A percentile compares a stretch with the other conserved stretches of the same genome.
Evolutionary conservation across 2,113 vertebrate genomes (phyloP).

Genomic region (Cranoglanis bouderius): DNA sequence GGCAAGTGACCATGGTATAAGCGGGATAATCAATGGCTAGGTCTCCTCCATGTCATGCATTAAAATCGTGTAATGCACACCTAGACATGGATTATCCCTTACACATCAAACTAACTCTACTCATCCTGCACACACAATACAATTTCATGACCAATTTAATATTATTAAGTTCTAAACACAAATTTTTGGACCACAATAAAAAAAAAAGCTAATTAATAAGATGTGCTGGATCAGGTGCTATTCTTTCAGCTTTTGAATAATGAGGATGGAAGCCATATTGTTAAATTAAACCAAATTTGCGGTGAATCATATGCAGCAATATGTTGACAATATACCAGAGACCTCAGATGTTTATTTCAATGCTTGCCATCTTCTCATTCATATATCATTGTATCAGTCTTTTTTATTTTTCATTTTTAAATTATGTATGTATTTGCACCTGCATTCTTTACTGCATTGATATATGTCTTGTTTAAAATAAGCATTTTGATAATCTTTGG

Average conservation of each 20-base stretch:
- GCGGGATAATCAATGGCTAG: no score
- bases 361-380: background rate
- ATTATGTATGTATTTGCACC: background rate
- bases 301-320: background rate
- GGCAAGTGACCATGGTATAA: no score
- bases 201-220: background rate
- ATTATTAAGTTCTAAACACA: background rate
- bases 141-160: background rate
- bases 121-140: background rate
- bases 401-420: background rate
- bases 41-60: no score
- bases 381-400: background rate
- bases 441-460: background rate
- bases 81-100: no score
- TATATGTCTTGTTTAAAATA: slow-evolving; percentile 17
- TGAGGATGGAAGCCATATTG: background rate
- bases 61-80: no score
- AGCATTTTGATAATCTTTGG: background rate
- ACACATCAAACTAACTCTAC: background rate
- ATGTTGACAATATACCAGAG: background rate
- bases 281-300: background rate
- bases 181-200: background rate
- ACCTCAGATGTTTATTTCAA: background rate
- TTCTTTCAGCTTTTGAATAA: background rate
- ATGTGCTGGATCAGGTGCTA: background rate